Percentiles rank a stretch among this genome's conserved stretches.
Conservation (phyloP, 2,888 invertebrate species). For the Drosophila pseudotalamancana region DNA sequence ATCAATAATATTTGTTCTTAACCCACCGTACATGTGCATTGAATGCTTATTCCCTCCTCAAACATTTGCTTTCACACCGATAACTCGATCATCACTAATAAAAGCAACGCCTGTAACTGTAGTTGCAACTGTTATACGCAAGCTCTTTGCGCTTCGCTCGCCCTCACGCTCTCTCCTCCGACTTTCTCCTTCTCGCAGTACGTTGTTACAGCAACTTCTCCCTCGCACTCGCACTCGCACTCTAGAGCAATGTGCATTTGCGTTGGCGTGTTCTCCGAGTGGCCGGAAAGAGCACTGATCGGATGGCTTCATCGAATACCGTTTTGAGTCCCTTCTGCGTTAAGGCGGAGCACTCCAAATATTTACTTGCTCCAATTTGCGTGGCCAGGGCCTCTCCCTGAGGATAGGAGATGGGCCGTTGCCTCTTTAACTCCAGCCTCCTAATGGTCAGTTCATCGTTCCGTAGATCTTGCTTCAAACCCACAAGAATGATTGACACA, state of each 20-base stretch:
- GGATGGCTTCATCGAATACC: constrained; percentile 83
- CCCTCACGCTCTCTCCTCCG: constrained; percentile 17
- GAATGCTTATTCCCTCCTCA: too few relatives aligned
- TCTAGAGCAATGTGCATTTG: constrained; percentile 75
- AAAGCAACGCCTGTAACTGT: too few relatives aligned
- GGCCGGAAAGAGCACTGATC: constrained; percentile 83
- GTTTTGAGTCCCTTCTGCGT: constrained; percentile 83
- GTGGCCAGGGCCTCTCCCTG: constrained; percentile 84
- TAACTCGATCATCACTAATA: too few relatives aligned
- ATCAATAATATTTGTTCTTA: too few relatives aligned
- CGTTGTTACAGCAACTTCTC: not conserved
- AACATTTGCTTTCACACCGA: too few relatives aligned
- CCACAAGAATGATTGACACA: constrained; percentile 83
- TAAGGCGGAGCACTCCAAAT: constrained; percentile 82
- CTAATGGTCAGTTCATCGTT: constrained; percentile 83
- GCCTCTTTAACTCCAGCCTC: constrained; percentile 83
- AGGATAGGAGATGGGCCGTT: constrained; percentile 83
- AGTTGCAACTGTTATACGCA: constrained; percentile 59
- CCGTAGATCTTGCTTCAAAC: constrained; percentile 82
- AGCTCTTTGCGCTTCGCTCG: constrained; percentile 51
- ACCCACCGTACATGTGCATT: too few relatives aligned
- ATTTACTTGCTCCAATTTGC: constrained; percentile 82
- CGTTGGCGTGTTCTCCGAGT: constrained; percentile 74
- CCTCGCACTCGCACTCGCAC: too few relatives aligned
- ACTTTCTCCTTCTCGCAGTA: not conserved